Conservation (phyloP, 2,113 vertebrate species). For the Strix aluco region DNA sequence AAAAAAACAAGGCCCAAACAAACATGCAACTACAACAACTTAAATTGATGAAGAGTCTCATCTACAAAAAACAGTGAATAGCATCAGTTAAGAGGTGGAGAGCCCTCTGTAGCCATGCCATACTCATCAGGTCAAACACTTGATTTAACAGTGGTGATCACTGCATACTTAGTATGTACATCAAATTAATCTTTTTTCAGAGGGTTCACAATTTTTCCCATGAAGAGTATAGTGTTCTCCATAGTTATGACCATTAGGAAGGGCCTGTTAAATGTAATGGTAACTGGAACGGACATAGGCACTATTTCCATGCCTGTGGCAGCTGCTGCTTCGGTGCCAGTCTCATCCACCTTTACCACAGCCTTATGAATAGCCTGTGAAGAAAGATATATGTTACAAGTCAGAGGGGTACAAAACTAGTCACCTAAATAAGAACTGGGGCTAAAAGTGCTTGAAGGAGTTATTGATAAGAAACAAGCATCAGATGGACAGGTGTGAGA, state of each 20-base stretch:
- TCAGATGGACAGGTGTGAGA: not conserved
- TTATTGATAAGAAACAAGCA: not conserved
- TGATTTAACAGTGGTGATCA: not conserved
- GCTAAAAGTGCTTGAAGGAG: not conserved
- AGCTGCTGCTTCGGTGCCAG: conserved; percentile 82
- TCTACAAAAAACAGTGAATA: conserved; percentile 29
- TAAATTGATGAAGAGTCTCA: conserved; percentile 3
- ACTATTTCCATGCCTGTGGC: conserved; percentile 79
- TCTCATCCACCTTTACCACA: conserved; percentile 87
- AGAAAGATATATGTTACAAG: conserved; percentile 17
- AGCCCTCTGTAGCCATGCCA: not conserved
- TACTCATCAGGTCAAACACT: conserved; percentile 17
- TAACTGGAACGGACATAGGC: conserved; percentile 78
- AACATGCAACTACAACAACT: not conserved
- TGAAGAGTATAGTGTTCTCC: conserved; percentile 73
- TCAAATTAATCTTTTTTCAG: conserved; percentile 20
- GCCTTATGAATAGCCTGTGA: conserved; percentile 86
- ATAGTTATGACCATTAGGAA: conserved; percentile 77
- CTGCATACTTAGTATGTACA: not conserved
- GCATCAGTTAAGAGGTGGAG: not conserved
- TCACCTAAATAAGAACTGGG: not conserved
- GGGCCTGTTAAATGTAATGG: conserved; percentile 50
- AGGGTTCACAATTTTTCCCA: conserved; percentile 85
- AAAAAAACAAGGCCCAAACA: not conserved
- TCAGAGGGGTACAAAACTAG: not conserved